These are phyloP conservation scores for Entomobrya proxima DNA, from an alignment of 2,888 invertebrate genomes.

Conservation along the genomic window DNA sequence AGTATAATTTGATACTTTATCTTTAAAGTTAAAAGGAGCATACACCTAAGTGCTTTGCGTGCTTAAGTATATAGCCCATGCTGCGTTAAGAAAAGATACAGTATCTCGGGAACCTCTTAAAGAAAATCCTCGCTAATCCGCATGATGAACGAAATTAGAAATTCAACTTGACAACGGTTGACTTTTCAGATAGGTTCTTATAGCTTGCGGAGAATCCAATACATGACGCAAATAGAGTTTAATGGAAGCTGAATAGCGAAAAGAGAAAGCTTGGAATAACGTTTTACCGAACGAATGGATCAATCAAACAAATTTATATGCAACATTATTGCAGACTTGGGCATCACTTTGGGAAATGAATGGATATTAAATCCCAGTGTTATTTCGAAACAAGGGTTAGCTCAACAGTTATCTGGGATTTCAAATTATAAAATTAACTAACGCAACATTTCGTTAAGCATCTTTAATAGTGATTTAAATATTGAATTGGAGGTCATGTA, in stretches of 20 bases:
- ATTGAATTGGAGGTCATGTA: too few relatives aligned
- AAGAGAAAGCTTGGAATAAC: background rate
- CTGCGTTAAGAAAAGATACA: too few relatives aligned
- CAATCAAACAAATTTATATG: background rate
- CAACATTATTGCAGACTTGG: too few relatives aligned
- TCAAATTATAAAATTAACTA: too few relatives aligned
- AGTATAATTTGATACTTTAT: background rate
- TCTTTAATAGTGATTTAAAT: too few relatives aligned
- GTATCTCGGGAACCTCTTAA: constrained; percentile 44
- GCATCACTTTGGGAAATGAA: too few relatives aligned
- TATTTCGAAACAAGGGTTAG: too few relatives aligned
- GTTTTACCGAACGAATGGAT: background rate
- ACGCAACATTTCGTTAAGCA: too few relatives aligned
- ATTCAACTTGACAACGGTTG: constrained; percentile 63
- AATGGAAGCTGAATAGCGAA: background rate
- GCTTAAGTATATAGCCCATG: too few relatives aligned
- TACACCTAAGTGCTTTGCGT: background rate
- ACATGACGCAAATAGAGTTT: constrained; percentile 10
- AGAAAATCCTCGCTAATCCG: constrained; percentile 63
- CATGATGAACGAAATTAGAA: constrained; percentile 68
- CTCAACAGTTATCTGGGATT: too few relatives aligned
- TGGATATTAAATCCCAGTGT: too few relatives aligned
- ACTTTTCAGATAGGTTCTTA: constrained; percentile 40
- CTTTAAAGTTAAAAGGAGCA: background rate
- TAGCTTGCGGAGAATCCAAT: constrained; percentile 21